Base-by-base conservation (phyloP, 2,113 vertebrate genomes). In the Poecile atricapillus region DNA sequence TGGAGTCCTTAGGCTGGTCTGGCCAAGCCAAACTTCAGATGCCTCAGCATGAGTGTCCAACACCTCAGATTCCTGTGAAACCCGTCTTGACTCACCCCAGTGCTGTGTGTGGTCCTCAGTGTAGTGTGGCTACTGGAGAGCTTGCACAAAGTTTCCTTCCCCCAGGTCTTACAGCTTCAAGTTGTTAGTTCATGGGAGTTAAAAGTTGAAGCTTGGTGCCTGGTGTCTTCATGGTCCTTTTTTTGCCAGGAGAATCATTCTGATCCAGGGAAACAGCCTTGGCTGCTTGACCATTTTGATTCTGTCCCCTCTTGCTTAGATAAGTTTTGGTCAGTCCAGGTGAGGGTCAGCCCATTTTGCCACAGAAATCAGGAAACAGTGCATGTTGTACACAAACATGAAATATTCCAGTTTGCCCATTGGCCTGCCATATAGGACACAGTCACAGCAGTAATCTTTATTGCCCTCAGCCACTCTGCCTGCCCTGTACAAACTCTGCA, bases 21-120 rank as follows among this genome's bases (percentile, higher is more conserved):
- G 86, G 88, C 95, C 95, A 94, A 94, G 83, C 30, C 86, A 88
- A 49, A 92, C 88, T 90, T 49, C 46, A 59, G 59, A 77, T 83
- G 4, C 76, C 55, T 93, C 86, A 52, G 76, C 71, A 43, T 0
- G 0, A 86, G 56, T 87, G 5, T 67, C 50, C 60, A 74, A 52
- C 60, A 21, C 60, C 17, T 74, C 35, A n/a, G 77, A 79, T 87
- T 84, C 60, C 81, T 94, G 60, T 83, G 74, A 49, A 92, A 84
- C 25, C 86, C 77, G 9, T 83, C 80, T 41, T 56, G 76, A 84
- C 83, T 92, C 31, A 6, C 67, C 53, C 27, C 0, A 14, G 39
- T 71, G 68, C 89, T 64, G 73, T 52, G 88, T 89, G 95, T 95
- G 93, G 91, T 92, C 94, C 76, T 70, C 56, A 33, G 35, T 11